Evolutionary conservation across 1,140 invertebrate species (phyloP).

Genomic region (Oryctes rhinoceros): DNA sequence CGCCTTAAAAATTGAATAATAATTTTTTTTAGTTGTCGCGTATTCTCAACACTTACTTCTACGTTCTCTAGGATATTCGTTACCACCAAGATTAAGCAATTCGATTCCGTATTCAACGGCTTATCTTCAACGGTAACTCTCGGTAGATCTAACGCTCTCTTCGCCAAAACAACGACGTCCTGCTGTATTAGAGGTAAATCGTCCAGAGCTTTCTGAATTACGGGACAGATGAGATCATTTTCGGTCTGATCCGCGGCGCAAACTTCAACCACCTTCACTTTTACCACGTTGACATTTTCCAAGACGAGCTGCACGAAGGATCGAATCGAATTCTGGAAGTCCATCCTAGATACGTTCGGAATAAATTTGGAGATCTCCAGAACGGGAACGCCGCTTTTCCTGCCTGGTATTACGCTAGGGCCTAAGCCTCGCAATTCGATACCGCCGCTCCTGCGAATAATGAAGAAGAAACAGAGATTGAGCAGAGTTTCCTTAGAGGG

Average conservation of each 20-base stretch:
- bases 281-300: not conserved
- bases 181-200: conserved; percentile 26
- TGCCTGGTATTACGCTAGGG: not conserved
- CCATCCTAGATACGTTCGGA: not conserved
- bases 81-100: not conserved
- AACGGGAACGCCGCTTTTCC: not conserved
- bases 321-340: not conserved
- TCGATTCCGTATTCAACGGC: not conserved
- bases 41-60: not conserved
- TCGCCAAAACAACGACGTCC: not conserved
- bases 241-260: not conserved
- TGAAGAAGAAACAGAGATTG: not conserved
- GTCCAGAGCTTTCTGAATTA: conserved; percentile 2
- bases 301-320: not conserved
- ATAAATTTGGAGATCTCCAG: conserved; percentile 1
- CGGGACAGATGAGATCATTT: not conserved
- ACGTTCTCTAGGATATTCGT: not conserved
- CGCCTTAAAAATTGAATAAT: not conserved
- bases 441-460: not conserved
- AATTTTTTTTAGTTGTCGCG: no score
- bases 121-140: conserved; percentile 16
- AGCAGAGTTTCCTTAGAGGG: no score
- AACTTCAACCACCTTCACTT: not conserved
- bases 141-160: not conserved
- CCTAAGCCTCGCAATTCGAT: not conserved